Evolutionary conservation across 2,888 invertebrate genomes (phyloP).

Genomic region (Lithosia quadra): DNA sequence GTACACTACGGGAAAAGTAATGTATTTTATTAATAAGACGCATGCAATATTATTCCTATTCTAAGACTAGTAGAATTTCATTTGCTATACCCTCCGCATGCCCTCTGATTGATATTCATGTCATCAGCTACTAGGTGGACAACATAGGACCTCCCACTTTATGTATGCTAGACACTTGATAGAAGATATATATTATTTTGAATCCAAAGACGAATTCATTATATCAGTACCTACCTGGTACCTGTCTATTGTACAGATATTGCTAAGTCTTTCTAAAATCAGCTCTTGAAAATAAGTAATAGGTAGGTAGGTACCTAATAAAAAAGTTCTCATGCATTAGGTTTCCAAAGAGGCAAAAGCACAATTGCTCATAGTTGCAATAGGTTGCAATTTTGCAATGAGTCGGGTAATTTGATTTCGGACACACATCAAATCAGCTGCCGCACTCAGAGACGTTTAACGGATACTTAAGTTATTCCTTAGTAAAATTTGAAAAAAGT

Average conservation of each 20-base stretch:
- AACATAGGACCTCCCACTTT: background rate
- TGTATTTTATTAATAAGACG: background rate
- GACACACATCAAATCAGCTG: no score
- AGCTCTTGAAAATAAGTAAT: background rate
- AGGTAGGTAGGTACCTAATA: no score
- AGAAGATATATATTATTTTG: background rate
- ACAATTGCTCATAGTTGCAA: no score
- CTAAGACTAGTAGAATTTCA: background rate
- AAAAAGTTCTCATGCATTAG: background rate
- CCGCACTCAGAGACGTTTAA: no score
- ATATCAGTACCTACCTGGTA: no score
- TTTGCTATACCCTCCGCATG: background rate
- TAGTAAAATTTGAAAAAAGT: no score
- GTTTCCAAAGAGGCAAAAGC: background rate
- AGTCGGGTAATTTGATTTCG: no score
- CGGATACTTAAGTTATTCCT: no score
- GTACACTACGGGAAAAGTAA: constrained; percentile 9
- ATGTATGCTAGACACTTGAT: background rate
- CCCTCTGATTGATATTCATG: constrained; percentile 4
- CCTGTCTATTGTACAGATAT: background rate
- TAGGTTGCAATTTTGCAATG: no score
- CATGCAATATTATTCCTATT: background rate
- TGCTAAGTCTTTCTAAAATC: background rate
- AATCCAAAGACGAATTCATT: background rate
- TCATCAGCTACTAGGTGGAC: background rate